These are phyloP conservation scores for Sinopyrophorus schimmeli DNA, from an alignment of 2,888 invertebrate genomes.

Conservation along the genomic window DNA sequence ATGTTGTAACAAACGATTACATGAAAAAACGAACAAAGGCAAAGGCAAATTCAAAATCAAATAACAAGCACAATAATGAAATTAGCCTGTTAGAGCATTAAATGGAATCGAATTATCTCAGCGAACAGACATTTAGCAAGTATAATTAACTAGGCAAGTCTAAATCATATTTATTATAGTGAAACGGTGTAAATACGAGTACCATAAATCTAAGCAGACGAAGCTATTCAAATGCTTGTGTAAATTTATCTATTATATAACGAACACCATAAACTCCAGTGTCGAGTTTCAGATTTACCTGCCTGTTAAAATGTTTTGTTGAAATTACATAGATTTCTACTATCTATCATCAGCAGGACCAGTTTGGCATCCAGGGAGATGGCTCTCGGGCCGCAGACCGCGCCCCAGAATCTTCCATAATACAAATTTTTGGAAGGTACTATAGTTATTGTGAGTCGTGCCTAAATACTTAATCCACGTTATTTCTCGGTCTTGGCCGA, in stretches of 20 bases:
- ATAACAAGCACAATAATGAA: conserved; percentile 5
- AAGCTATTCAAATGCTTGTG: conserved; percentile 14
- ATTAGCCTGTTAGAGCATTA: conserved; percentile 15
- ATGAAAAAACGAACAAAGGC: not conserved
- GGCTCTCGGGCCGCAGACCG: no score
- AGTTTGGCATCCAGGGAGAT: no score
- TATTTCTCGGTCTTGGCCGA: no score
- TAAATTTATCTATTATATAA: conserved; percentile 8
- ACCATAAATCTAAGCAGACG: conserved; percentile 11
- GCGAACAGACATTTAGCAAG: conserved; percentile 17
- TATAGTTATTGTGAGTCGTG: no score
- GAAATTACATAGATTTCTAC: no score
- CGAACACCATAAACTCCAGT: no score
- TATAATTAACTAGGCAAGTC: conserved; percentile 18
- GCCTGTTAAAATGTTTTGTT: no score
- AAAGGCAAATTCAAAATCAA: not conserved
- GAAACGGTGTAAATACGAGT: conserved; percentile 14
- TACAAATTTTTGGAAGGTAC: no score
- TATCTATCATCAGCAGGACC: no score
- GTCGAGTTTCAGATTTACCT: no score
- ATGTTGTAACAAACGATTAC: not conserved
- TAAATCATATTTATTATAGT: conserved; percentile 17
- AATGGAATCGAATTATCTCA: conserved; percentile 16
- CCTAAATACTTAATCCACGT: no score
- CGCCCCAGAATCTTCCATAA: no score